Conservation (phyloP, 2,797 vertebrate genomes). For the Microctenopoma lineatum region DNA sequence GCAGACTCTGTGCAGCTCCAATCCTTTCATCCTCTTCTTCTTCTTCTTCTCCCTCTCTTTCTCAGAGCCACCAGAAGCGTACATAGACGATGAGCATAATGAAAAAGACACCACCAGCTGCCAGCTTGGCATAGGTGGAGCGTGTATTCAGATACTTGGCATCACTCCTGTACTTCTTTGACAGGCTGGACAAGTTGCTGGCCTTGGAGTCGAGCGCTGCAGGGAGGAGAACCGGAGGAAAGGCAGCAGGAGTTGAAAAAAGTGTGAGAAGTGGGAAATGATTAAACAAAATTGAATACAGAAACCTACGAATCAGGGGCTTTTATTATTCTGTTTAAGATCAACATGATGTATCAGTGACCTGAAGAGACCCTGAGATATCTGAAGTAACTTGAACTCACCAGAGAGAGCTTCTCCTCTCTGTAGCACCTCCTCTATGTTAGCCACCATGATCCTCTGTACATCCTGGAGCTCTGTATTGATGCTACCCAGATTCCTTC, state of each 20-base stretch:
- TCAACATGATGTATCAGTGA: neutral
- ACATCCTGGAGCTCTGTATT: conserved; percentile 98
- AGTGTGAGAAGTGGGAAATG: too few species aligned
- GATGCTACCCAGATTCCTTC: conserved; percentile 96
- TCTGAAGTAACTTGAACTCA: conserved; percentile 59
- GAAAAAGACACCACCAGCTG: conserved; percentile 95
- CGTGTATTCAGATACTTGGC: conserved; percentile 99
- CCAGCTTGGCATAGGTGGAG: conserved; percentile 98
- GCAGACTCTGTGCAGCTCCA: conserved; percentile 40
- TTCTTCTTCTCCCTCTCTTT: neutral
- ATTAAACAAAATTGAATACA: neutral
- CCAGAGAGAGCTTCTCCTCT: conserved; percentile 96
- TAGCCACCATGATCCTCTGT: conserved; percentile 99
- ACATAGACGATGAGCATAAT: conserved; percentile 98
- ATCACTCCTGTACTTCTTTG: conserved; percentile 97
- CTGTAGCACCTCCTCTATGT: conserved; percentile 97
- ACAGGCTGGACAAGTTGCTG: conserved; percentile 95
- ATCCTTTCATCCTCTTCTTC: conserved; percentile 21
- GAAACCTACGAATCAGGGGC: neutral
- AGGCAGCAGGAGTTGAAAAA: neutral
- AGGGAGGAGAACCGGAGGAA: conserved; percentile 9
- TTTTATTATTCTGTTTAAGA: neutral
- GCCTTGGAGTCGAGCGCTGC: conserved; percentile 97
- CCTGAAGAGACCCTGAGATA: neutral
- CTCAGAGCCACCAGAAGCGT: conserved; percentile 99